These are phyloP conservation scores for Baronia brevicornis DNA, from an alignment of 2,888 invertebrate species.

Conservation along the genomic window DNA sequence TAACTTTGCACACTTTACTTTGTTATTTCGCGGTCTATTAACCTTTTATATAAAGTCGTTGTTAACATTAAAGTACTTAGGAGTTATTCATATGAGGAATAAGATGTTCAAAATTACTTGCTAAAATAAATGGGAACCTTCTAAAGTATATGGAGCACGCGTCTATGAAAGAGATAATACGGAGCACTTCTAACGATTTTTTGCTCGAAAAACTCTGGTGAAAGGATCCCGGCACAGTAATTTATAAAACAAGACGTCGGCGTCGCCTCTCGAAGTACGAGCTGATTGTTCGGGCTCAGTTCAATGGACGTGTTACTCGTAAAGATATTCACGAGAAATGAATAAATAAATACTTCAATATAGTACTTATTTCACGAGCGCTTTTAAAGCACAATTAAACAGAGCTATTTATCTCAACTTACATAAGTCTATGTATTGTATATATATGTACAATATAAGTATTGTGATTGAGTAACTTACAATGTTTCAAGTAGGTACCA, in stretches of 20 bases:
- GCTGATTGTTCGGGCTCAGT: constrained; percentile 23
- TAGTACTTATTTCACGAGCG: no score
- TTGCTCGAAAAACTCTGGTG: constrained; percentile 34
- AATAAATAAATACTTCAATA: constrained; percentile 10
- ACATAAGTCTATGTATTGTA: no score
- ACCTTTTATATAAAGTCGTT: background rate
- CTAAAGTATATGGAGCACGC: constrained; percentile 26
- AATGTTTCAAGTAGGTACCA: no score
- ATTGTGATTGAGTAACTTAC: no score
- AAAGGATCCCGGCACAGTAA: constrained; percentile 31
- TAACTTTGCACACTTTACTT: no score
- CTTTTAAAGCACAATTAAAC: no score
- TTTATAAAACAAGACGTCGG: constrained; percentile 34
- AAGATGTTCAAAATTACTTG: constrained; percentile 7
- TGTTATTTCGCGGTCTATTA: background rate
- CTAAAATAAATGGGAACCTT: constrained; percentile 9
- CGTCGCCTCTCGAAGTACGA: constrained; percentile 20
- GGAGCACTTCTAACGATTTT: constrained; percentile 36
- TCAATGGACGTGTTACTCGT: constrained; percentile 20
- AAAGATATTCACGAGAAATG: constrained; percentile 7
- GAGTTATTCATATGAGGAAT: constrained; percentile 1
- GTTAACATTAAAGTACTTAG: background rate
- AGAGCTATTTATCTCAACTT: no score
- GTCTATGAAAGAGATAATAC: constrained; percentile 29
- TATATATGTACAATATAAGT: no score